A percentile compares a stretch with the other conserved stretches of the same genome.
Evolutionary conservation across 1,140 invertebrate genomes (phyloP).

Genomic region (Nasonia longicornis): DNA sequence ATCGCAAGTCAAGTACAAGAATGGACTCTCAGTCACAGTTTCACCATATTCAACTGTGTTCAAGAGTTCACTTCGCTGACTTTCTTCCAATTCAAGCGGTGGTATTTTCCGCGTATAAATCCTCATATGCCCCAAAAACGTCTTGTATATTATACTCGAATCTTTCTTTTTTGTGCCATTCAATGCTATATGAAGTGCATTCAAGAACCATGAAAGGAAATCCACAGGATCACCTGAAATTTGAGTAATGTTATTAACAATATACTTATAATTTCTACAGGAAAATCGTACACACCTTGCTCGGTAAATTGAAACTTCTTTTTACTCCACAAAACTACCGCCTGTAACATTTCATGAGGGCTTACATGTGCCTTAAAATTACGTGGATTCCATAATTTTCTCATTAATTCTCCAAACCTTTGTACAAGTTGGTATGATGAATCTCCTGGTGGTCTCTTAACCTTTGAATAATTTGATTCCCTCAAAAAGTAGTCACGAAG

Average conservation of each 20-base stretch:
- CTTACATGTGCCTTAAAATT: conserved; percentile 99
- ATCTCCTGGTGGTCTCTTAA: conserved; percentile 93
- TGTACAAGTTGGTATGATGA: conserved; percentile 93
- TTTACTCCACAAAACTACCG: conserved; percentile 97
- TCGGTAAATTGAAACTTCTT: conserved; percentile 99
- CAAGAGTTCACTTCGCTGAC: conserved; percentile 83
- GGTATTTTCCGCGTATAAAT: conserved; percentile 95
- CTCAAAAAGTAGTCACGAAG: conserved; percentile 94
- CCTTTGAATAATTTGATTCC: conserved; percentile 90
- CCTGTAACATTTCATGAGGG: conserved; percentile 99
- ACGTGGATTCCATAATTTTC: conserved; percentile 99
- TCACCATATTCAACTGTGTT: conserved; percentile 90
- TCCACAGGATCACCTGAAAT: conserved; percentile 92
- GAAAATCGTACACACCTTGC: conserved; percentile 78
- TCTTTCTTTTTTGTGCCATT: conserved; percentile 87
- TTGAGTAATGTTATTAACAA: neutral
- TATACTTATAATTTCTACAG: neutral
- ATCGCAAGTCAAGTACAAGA: conserved; percentile 96
- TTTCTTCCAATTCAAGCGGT: conserved; percentile 92
- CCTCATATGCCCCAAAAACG: conserved; percentile 95
- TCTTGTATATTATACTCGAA: conserved; percentile 94
- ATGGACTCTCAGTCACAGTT: conserved; percentile 88
- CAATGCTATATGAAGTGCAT: conserved; percentile 90
- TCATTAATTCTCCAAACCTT: conserved; percentile 95
- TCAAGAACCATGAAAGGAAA: conserved; percentile 96